phyloP scores from a whole-genome alignment of 2,888 invertebrate species.

The Aleiodes alternator region DNA sequence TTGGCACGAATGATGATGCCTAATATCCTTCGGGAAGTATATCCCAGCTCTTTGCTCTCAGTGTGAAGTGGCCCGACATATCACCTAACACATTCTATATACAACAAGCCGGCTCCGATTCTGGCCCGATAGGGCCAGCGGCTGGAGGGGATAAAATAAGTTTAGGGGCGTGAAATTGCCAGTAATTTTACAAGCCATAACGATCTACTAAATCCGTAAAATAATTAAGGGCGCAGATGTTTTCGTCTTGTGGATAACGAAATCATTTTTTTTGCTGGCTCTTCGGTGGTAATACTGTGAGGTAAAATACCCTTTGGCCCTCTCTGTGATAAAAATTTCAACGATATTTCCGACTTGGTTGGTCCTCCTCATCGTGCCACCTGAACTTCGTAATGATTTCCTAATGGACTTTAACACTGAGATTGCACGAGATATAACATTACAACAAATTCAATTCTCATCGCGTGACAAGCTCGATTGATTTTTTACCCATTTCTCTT shows the following conservation, averaged over 20 bases:
- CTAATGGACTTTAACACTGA: slow-evolving; percentile 45
- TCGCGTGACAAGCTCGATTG: slow-evolving; percentile 32
- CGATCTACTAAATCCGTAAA: slow-evolving; percentile 76
- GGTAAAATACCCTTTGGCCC: background rate
- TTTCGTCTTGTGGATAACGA: slow-evolving; percentile 49
- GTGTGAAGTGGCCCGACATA: slow-evolving; percentile 23
- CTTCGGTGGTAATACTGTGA: background rate
- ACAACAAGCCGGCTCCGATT: slow-evolving; percentile 7
- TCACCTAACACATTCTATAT: slow-evolving; percentile 8
- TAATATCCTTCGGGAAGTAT: slow-evolving; percentile 68
- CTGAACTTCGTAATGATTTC: slow-evolving; percentile 44
- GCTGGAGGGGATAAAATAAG: slow-evolving; percentile 71
- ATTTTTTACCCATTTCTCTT: slow-evolving; percentile 8
- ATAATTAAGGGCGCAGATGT: slow-evolving; percentile 75
- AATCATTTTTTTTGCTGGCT: background rate
- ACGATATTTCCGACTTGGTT: slow-evolving; percentile 7
- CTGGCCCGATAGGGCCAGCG: slow-evolving; percentile 55
- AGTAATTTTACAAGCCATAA: slow-evolving; percentile 76
- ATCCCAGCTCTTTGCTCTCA: slow-evolving; percentile 24
- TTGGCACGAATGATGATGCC: slow-evolving; percentile 70
- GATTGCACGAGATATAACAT: slow-evolving; percentile 11
- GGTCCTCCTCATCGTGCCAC: slow-evolving; percentile 34
- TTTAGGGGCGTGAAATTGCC: slow-evolving; percentile 75
- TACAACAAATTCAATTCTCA: slow-evolving; percentile 42
- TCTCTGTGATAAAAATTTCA: slow-evolving; percentile 21